Conservation (phyloP, 2,113 vertebrate species). For the Rhizomys pruinosus region DNA sequence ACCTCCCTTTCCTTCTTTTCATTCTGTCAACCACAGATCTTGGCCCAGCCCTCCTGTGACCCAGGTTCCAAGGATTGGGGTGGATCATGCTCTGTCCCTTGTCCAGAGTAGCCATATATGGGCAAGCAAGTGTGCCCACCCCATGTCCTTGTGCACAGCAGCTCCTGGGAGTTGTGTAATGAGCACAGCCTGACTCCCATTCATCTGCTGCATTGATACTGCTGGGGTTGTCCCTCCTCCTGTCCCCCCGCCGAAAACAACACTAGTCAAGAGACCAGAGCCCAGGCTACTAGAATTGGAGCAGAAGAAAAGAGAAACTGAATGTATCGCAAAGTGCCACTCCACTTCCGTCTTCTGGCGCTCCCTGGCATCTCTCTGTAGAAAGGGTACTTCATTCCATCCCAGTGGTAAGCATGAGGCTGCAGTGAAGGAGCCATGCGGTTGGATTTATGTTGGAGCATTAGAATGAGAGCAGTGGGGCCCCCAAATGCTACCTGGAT, state of each 20-base stretch:
- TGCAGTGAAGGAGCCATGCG: neutral
- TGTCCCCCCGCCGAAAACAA: no score
- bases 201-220: neutral
- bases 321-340: rapidly evolving
- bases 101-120: rapidly evolving
- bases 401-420: neutral
- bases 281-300: neutral
- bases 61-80: neutral
- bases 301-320: neutral
- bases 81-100: neutral
- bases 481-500: neutral
- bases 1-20: neutral
- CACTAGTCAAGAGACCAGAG: neutral
- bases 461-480: neutral
- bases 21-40: neutral
- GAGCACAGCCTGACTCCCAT: rapidly evolving
- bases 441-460: neutral
- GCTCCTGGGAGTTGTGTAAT: neutral
- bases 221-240: neutral
- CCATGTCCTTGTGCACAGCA: rapidly evolving
- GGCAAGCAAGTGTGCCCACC: neutral
- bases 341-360: rapidly evolving
- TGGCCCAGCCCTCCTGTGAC: neutral
- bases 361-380: neutral
- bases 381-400: neutral